A percentile compares a stretch with the other conserved stretches of the same genome.
Conservation (phyloP, 2,797 vertebrate species). For the Anas capensis region DNA sequence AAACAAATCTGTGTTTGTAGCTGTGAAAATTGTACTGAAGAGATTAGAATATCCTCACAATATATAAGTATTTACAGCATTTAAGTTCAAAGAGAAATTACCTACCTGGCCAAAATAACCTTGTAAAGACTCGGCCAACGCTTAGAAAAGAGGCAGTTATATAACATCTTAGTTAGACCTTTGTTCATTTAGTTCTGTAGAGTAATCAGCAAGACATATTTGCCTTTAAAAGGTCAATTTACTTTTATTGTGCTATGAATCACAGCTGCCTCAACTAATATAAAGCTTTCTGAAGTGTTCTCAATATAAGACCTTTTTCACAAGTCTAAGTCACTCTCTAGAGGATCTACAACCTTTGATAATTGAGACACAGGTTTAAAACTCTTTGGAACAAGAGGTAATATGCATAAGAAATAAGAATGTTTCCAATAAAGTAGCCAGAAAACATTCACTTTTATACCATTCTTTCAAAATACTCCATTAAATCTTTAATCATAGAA, state of each 20-base stretch:
- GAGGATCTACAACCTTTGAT: not conserved
- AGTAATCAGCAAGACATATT: constrained; percentile 35
- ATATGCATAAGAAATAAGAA: not conserved
- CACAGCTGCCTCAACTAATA: constrained; percentile 35
- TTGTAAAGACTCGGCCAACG: not conserved
- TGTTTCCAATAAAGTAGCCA: not conserved
- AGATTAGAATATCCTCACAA: not conserved
- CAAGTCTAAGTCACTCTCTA: not conserved
- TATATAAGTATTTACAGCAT: not conserved
- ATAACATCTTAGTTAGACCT: constrained; percentile 38
- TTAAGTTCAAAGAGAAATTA: not conserved
- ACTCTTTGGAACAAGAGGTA: not conserved
- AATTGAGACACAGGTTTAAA: constrained; percentile 13
- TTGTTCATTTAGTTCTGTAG: constrained; percentile 23
- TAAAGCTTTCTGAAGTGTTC: constrained; percentile 20
- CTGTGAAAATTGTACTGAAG: not conserved
- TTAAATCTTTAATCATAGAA: not conserved
- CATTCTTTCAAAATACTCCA: not conserved
- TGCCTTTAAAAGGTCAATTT: constrained; percentile 54
- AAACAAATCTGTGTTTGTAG: not conserved
- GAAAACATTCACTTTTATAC: not conserved
- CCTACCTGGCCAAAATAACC: not conserved
- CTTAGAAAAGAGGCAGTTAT: not conserved
- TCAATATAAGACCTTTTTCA: not conserved
- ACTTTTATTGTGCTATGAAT: constrained; percentile 63